These are phyloP conservation scores for Diogma glabrata DNA, from an alignment of 2,888 invertebrate species.

Conservation along the genomic window DNA sequence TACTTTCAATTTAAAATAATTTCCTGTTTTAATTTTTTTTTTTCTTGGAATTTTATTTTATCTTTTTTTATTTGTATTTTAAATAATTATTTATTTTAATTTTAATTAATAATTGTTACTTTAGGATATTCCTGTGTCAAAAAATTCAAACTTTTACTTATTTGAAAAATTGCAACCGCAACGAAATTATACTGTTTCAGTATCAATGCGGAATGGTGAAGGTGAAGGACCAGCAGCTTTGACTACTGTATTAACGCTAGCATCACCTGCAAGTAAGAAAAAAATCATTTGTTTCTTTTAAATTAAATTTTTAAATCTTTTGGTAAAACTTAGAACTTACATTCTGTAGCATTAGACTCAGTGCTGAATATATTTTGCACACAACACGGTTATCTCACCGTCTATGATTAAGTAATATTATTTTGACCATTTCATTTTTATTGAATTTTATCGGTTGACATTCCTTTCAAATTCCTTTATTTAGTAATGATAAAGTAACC, in stretches of 20 bases:
- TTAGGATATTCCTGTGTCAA: slow-evolving; percentile 63
- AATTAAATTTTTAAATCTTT: too few relatives aligned
- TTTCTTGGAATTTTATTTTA: slow-evolving; percentile 1
- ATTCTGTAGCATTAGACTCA: too few relatives aligned
- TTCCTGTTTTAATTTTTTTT: slow-evolving; percentile 1
- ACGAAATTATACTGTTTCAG: slow-evolving; percentile 62
- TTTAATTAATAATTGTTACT: too few relatives aligned
- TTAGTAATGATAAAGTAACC: too few relatives aligned
- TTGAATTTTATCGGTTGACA: too few relatives aligned
- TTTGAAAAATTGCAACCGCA: slow-evolving; percentile 61
- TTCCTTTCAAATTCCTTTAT: too few relatives aligned
- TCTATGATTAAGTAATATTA: too few relatives aligned
- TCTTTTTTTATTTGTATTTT: not conserved
- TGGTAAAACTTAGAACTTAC: too few relatives aligned
- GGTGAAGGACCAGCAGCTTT: slow-evolving; percentile 66
- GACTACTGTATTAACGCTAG: slow-evolving; percentile 53
- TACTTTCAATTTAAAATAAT: slow-evolving; percentile 9
- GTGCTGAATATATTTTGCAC: too few relatives aligned
- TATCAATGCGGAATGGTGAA: slow-evolving; percentile 66
- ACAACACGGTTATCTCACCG: too few relatives aligned
- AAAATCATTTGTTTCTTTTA: not conserved
- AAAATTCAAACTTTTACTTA: slow-evolving; percentile 60
- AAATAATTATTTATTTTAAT: not conserved
- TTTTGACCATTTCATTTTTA: too few relatives aligned
- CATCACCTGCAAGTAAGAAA: slow-evolving; percentile 23